These are phyloP conservation scores for Zaprionus nigranus DNA, from an alignment of 1,140 invertebrate species.

Conservation along the genomic window DNA sequence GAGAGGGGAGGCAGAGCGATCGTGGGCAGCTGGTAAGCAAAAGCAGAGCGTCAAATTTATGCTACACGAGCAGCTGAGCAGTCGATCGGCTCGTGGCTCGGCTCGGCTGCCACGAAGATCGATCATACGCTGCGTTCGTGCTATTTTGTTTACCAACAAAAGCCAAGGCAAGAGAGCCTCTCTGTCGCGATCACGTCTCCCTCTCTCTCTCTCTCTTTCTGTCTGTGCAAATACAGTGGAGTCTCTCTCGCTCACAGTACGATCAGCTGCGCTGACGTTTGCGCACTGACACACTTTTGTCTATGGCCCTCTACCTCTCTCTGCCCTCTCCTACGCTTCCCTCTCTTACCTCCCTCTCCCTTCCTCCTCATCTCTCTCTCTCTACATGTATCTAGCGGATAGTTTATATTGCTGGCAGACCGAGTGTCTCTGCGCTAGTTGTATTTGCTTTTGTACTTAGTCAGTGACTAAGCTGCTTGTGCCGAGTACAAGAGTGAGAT, in stretches of 20 bases:
- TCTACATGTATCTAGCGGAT: constrained; percentile 45
- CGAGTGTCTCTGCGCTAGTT: constrained; percentile 64
- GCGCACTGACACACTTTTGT: constrained; percentile 78
- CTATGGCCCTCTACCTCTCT: constrained; percentile 3
- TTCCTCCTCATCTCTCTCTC: not conserved
- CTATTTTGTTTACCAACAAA: constrained; percentile 79
- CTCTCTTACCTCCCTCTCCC: constrained; percentile 3
- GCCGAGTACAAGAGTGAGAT: not conserved
- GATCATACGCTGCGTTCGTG: constrained; percentile 73
- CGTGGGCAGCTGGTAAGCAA: constrained; percentile 44
- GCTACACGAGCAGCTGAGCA: constrained; percentile 59
- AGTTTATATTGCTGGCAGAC: constrained; percentile 65
- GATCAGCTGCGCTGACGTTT: constrained; percentile 78
- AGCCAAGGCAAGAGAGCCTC: constrained; percentile 20
- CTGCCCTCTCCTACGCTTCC: not conserved
- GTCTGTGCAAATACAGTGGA: not conserved
- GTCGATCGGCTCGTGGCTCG: constrained; percentile 25
- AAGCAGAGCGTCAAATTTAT: constrained; percentile 67
- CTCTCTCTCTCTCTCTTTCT: not conserved
- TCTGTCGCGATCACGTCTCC: constrained; percentile 17
- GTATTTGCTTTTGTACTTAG: constrained; percentile 44
- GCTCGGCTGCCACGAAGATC: not conserved
- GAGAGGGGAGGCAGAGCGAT: not conserved
- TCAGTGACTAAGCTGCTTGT: constrained; percentile 45
- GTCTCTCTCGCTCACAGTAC: constrained; percentile 34